These are phyloP conservation scores for Drosophila novamexicana DNA, from an alignment of 1,140 invertebrate species.

Conservation along the genomic window DNA sequence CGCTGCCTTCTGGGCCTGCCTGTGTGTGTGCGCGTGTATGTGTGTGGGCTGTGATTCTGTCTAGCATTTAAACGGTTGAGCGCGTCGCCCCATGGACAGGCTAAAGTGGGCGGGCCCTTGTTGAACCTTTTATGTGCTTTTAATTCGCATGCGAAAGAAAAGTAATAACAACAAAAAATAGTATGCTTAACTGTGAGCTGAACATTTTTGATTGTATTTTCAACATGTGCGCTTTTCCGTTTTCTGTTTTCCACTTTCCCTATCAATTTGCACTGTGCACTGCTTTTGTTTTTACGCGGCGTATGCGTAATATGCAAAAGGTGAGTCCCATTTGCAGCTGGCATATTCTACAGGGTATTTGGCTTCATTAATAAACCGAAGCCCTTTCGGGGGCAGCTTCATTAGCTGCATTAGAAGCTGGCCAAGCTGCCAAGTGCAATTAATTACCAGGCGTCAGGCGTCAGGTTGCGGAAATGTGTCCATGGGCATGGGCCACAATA, in stretches of 20 bases:
- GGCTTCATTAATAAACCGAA: slow-evolving; percentile 15
- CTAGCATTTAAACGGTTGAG: slow-evolving; percentile 35
- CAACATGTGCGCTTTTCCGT: not conserved
- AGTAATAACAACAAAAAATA: slow-evolving; percentile 14
- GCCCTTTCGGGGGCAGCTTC: slow-evolving; percentile 16
- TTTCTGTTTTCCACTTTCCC: slow-evolving; percentile 36
- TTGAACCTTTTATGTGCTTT: slow-evolving; percentile 76
- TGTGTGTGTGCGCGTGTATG: not conserved
- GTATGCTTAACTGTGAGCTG: not conserved
- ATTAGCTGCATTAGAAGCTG: slow-evolving; percentile 29
- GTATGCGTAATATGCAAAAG: slow-evolving; percentile 55
- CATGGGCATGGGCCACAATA: not conserved
- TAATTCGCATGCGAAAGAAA: slow-evolving; percentile 54
- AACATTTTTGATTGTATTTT: slow-evolving; percentile 24
- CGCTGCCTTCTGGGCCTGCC: not conserved
- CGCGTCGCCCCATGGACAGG: slow-evolving; percentile 36
- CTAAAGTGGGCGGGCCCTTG: slow-evolving; percentile 36
- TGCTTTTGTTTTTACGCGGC: slow-evolving; percentile 14
- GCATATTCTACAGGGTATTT: not conserved
- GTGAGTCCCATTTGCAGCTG: slow-evolving; percentile 3
- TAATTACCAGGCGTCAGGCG: slow-evolving; percentile 31
- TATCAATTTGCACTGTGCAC: slow-evolving; percentile 58
- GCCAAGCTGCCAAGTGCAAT: slow-evolving; percentile 25
- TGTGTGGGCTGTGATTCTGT: not conserved
- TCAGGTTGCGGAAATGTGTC: slow-evolving; percentile 1